Evolutionary conservation across 2,113 vertebrate species (phyloP).

Genomic region (Muntiacus reevesi): DNA sequence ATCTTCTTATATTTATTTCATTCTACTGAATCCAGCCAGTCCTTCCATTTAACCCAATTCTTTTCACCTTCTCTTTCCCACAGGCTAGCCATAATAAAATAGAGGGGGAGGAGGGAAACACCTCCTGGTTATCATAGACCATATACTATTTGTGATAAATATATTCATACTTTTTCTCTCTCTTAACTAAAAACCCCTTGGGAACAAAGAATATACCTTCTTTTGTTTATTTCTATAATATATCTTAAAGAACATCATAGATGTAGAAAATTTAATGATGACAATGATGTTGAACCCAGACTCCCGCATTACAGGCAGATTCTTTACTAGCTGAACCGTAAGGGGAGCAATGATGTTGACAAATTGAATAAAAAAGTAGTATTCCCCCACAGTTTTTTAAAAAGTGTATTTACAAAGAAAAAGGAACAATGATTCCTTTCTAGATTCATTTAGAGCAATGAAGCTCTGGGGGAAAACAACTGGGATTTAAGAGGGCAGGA

Average conservation of each 20-base stretch:
- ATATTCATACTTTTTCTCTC: background rate
- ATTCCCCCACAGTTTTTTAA: background rate
- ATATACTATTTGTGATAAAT: background rate
- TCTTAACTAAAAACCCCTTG: background rate
- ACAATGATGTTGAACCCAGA: background rate
- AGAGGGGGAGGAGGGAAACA: background rate
- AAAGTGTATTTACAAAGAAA: background rate
- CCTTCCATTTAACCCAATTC: background rate
- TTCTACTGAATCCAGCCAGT: background rate
- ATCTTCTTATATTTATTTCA: background rate
- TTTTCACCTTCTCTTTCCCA: background rate
- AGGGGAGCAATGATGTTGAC: background rate
- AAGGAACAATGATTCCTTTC: background rate
- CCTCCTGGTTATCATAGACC: background rate
- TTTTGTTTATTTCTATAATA: conserved; percentile 10
- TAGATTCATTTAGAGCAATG: background rate
- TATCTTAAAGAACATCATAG: background rate
- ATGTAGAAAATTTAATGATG: conserved; percentile 10
- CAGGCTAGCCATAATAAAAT: background rate
- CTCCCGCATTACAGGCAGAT: background rate
- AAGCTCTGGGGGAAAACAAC: background rate
- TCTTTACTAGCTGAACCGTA: background rate
- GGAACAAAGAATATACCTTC: background rate
- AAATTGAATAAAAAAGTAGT: background rate
- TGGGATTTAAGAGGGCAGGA: background rate